Evolutionary conservation across 2,797 vertebrate species (phyloP).

Genomic region (Monodelphis domestica): DNA sequence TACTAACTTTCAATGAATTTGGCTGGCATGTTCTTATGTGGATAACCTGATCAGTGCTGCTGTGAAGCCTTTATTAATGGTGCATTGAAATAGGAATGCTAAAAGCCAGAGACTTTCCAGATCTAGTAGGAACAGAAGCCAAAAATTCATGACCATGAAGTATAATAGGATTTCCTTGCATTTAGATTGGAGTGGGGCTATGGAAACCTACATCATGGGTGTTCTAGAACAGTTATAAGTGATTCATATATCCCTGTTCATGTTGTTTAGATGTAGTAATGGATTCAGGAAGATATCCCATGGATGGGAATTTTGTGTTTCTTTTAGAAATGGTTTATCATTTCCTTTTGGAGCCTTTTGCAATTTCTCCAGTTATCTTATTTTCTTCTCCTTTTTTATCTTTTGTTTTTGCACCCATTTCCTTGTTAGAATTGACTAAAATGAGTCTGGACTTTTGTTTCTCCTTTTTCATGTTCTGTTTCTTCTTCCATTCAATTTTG

Average conservation of each 20-base stretch:
- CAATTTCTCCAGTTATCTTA: conserved; percentile 87
- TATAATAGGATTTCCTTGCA: conserved; percentile 97
- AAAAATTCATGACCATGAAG: conserved; percentile 94
- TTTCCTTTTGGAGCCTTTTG: conserved; percentile 92
- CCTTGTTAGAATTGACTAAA: conserved; percentile 51
- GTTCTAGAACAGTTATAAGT: conserved; percentile 90
- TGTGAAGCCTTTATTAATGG: conserved; percentile 94
- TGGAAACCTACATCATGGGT: conserved; percentile 89
- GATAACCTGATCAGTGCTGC: conserved; percentile 95
- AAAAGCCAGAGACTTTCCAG: conserved; percentile 96
- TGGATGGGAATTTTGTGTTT: conserved; percentile 92
- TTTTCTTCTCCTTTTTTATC: conserved; percentile 84
- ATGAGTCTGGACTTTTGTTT: conserved; percentile 28
- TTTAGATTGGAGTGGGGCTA: conserved; percentile 93
- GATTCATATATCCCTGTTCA: conserved; percentile 90
- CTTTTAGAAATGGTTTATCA: conserved; percentile 92
- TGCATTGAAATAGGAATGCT: conserved; percentile 92
- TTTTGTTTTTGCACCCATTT: conserved; percentile 85
- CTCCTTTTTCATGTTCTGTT: not conserved
- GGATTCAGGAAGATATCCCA: conserved; percentile 93
- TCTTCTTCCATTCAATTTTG: conserved; percentile 62
- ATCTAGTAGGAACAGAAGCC: conserved; percentile 95
- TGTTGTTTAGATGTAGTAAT: conserved; percentile 93
- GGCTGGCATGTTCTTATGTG: conserved; percentile 94
- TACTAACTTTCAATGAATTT: conserved; percentile 95